Percentiles rank a stretch among this genome's conserved stretches.
These are phyloP conservation scores for Tryphoninae sp. DNA, from an alignment of 2,888 invertebrate species.

Conservation along the genomic window DNA sequence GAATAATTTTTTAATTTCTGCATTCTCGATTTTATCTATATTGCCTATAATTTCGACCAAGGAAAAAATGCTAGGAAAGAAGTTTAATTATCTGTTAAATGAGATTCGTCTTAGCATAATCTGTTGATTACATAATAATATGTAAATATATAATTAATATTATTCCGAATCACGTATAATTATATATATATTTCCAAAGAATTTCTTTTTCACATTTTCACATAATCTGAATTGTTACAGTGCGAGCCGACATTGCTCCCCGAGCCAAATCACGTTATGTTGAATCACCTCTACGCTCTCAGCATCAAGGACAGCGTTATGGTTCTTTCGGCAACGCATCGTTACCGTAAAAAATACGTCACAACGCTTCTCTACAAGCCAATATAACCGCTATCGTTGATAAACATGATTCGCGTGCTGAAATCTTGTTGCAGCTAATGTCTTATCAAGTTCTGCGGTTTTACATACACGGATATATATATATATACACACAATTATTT, in stretches of 20 bases:
- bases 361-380: conserved; percentile 99
- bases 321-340: conserved; percentile 99
- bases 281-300: conserved; percentile 99
- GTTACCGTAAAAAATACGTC: conserved; percentile 99
- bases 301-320: conserved; percentile 99
- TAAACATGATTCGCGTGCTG: conserved; percentile 6
- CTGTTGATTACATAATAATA: too few relatives aligned
- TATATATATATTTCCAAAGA: too few relatives aligned
- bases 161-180: too few relatives aligned
- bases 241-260: conserved; percentile 99
- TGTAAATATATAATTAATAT: too few relatives aligned
- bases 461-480: conserved; percentile 36
- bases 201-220: conserved; percentile 17
- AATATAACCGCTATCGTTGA: conserved; percentile 84
- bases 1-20: conserved; percentile 2
- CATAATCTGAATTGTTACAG: conserved; percentile 83
- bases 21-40: background rate
- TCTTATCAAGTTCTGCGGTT: conserved; percentile 48
- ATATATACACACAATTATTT: conserved; percentile 58
- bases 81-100: too few relatives aligned
- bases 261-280: conserved; percentile 99
- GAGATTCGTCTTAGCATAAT: too few relatives aligned
- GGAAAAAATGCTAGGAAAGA: too few relatives aligned
- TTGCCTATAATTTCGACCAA: too few relatives aligned
- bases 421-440: conserved; percentile 13